These are phyloP conservation scores for Lutraria lutraria DNA, from an alignment of 2,888 invertebrate genomes.

Conservation along the genomic window DNA sequence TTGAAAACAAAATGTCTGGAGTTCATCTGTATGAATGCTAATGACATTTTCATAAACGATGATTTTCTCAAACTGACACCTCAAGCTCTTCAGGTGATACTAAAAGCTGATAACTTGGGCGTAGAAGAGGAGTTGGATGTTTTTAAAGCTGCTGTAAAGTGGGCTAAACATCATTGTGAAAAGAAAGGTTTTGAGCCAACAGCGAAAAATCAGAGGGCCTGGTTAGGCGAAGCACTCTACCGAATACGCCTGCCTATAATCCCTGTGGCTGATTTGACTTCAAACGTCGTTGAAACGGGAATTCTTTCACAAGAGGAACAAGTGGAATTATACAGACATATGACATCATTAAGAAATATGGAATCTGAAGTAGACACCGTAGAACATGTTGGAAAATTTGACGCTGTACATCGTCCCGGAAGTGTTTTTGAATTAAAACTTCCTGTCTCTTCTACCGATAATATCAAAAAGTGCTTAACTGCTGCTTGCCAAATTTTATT, in stretches of 20 bases:
- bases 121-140: constrained; percentile 69
- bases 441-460: constrained; percentile 55
- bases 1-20: constrained; percentile 62
- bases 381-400: constrained; percentile 65
- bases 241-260: constrained; percentile 65
- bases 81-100: constrained; percentile 50
- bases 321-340: constrained; percentile 69
- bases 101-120: constrained; percentile 57
- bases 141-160: constrained; percentile 67
- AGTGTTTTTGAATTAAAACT: constrained; percentile 67
- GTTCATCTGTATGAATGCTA: constrained; percentile 69
- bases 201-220: constrained; percentile 64
- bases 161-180: constrained; percentile 69
- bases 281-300: constrained; percentile 58
- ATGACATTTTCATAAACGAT: constrained; percentile 65
- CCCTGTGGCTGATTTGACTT: constrained; percentile 68
- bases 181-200: constrained; percentile 65
- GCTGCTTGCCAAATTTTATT: constrained; percentile 65
- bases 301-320: constrained; percentile 64
- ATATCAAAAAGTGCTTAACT: constrained; percentile 64
- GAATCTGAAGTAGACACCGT: constrained; percentile 48
- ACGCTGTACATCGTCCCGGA: constrained; percentile 65
- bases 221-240: constrained; percentile 67
- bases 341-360: constrained; percentile 53
- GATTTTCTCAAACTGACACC: constrained; percentile 65